Evolutionary conservation across 37 sponge, comb jelly and placozoan species (phyloP).

Genomic region (Spongilla lacustris): DNA sequence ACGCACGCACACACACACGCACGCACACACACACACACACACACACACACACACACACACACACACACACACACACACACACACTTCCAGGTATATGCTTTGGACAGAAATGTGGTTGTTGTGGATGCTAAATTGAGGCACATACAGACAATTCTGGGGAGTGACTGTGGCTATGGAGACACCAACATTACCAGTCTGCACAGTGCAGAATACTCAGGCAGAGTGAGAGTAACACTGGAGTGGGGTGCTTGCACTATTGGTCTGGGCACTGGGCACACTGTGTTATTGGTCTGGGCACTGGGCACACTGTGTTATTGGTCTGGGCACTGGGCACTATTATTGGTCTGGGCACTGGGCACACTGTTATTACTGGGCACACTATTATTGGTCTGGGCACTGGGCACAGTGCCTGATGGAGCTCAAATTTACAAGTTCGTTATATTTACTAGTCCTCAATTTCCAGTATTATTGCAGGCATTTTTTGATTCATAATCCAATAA

Average conservation of each 20-base stretch:
- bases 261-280: background rate
- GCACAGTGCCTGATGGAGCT: too few species aligned
- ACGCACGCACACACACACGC: too few species aligned
- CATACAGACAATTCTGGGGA: constrained; percentile 75
- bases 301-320: background rate
- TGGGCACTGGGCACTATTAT: background rate
- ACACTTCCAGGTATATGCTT: constrained; percentile 81
- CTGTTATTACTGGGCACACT: too few species aligned
- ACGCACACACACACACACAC: background rate
- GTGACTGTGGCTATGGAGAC: constrained; percentile 43
- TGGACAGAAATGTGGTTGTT: constrained; percentile 73
- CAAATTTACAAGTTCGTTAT: too few species aligned
- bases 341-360: too few species aligned
- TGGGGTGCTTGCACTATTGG: background rate
- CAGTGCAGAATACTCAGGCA: constrained; percentile 62
- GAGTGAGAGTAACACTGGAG: constrained; percentile 1
- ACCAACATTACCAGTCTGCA: constrained; percentile 44
- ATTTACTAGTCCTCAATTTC: too few species aligned
- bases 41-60: background rate
- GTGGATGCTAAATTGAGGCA: constrained; percentile 57
- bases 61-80: background rate
- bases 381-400: too few species aligned
- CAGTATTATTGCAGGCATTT: too few species aligned
- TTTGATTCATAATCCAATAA: too few species aligned
- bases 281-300: background rate